Percentiles rank a stretch among this genome's conserved stretches.
Conservation (phyloP, 2,797 vertebrate species). For the Liparis tanakae region DNA sequence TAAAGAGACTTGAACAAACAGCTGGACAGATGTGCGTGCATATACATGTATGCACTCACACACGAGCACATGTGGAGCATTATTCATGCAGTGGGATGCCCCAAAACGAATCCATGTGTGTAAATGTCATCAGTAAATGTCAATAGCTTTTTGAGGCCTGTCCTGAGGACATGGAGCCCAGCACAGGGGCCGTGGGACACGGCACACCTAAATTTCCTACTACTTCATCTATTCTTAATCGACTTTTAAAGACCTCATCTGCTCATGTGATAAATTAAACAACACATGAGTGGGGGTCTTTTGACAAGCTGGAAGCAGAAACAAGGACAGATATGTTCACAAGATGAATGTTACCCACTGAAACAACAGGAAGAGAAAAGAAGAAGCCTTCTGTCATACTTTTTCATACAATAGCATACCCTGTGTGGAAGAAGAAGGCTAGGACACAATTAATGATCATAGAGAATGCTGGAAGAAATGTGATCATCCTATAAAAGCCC, state of each 20-base stretch:
- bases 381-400: slow-evolving; percentile 8
- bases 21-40: slow-evolving; percentile 20
- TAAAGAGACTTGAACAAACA: slow-evolving; percentile 47
- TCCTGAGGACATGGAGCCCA: slow-evolving; percentile 61
- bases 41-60: slow-evolving; percentile 14
- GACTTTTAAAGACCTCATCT: slow-evolving; percentile 60
- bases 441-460: neutral
- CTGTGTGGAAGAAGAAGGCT: neutral
- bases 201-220: slow-evolving; percentile 55
- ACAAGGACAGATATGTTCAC: slow-evolving; percentile 32
- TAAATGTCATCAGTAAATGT: slow-evolving; percentile 82
- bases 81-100: slow-evolving; percentile 64
- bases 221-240: slow-evolving; percentile 71
- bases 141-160: slow-evolving; percentile 73
- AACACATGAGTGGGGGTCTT: slow-evolving; percentile 39
- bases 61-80: slow-evolving; percentile 41
- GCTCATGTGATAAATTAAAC: slow-evolving; percentile 69
- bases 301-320: slow-evolving; percentile 37
- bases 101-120: slow-evolving; percentile 73
- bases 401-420: slow-evolving; percentile 11
- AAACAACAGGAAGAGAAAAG: slow-evolving; percentile 11
- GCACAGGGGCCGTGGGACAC: slow-evolving; percentile 53
- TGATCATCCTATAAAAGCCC: slow-evolving; percentile 29
- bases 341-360: slow-evolving; percentile 19
- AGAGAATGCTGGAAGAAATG: neutral